Evolutionary conservation across 37 sponge, comb jelly and placozoan genomes (phyloP).

Genomic region (Theonella swinhoei): DNA sequence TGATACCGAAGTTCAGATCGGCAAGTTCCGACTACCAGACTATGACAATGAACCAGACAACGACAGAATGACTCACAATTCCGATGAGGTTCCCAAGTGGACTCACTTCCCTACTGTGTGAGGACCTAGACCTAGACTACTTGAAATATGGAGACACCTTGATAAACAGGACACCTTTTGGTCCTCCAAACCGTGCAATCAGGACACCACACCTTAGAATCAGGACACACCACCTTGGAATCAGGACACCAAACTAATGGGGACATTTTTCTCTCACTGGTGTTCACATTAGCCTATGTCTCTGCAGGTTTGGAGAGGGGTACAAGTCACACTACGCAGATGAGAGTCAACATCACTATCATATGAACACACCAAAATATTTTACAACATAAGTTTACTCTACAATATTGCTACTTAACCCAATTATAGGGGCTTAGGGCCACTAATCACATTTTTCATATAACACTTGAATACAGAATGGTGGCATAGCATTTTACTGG

Average conservation of each 20-base stretch:
- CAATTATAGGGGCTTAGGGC: too few relatives aligned
- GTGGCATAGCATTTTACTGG: too few relatives aligned
- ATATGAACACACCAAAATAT: slow-evolving; percentile 53
- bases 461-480: too few relatives aligned
- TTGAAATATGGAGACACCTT: not conserved
- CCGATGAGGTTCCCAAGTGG: slow-evolving; percentile 31
- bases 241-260: too few relatives aligned
- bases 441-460: too few relatives aligned
- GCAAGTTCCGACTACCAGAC: slow-evolving; percentile 56
- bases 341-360: slow-evolving; percentile 32
- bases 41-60: slow-evolving; percentile 41
- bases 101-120: slow-evolving; percentile 52
- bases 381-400: slow-evolving; percentile 22
- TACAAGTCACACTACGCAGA: slow-evolving; percentile 26
- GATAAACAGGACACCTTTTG: too few relatives aligned
- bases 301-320: slow-evolving; percentile 35
- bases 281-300: not conserved
- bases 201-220: too few relatives aligned
- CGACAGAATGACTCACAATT: slow-evolving; percentile 10
- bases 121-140: not conserved
- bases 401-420: too few relatives aligned
- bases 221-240: too few relatives aligned
- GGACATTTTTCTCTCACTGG: too few relatives aligned
- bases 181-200: not conserved
- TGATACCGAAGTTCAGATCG: slow-evolving; percentile 62